Conservation (phyloP, 53 echinoderm and acorn worm species). For the Echinarachnius parma region DNA sequence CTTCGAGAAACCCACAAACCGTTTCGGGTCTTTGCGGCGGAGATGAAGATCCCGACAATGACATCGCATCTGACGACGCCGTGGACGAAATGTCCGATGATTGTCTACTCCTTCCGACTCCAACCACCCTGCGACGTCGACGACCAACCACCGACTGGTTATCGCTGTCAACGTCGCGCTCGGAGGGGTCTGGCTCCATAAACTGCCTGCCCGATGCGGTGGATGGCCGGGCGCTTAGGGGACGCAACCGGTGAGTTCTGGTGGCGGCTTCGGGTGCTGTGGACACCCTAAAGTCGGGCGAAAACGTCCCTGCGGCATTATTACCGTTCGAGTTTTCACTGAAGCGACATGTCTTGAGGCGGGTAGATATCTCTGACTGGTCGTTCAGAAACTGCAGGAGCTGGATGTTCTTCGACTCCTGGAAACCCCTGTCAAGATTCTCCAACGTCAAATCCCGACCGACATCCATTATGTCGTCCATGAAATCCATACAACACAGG, state of each 20-base stretch:
- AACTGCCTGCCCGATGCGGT: constrained; percentile 37
- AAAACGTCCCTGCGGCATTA: neutral
- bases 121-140: neutral
- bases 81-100: constrained; percentile 8
- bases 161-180: neutral
- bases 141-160: constrained; percentile 17
- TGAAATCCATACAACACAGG: neutral
- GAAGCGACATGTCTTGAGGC: constrained; percentile 51
- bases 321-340: constrained; percentile 14
- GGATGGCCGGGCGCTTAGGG: constrained; percentile 44
- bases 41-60: neutral
- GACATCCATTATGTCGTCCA: neutral
- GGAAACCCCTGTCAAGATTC: constrained; percentile 37
- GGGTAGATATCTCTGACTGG: constrained; percentile 43
- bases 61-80: neutral
- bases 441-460: constrained; percentile 38
- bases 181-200: neutral
- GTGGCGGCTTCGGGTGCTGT: constrained; percentile 5
- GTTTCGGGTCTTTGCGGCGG: constrained; percentile 38
- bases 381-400: constrained; percentile 52
- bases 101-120: neutral
- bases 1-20: constrained; percentile 19
- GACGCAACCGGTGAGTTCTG: constrained; percentile 42
- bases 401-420: constrained; percentile 54
- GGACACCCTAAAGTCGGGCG: constrained; percentile 3